Base-by-base conservation (phyloP, 1,140 invertebrate species). In the Globodera rostochiensis region DNA sequence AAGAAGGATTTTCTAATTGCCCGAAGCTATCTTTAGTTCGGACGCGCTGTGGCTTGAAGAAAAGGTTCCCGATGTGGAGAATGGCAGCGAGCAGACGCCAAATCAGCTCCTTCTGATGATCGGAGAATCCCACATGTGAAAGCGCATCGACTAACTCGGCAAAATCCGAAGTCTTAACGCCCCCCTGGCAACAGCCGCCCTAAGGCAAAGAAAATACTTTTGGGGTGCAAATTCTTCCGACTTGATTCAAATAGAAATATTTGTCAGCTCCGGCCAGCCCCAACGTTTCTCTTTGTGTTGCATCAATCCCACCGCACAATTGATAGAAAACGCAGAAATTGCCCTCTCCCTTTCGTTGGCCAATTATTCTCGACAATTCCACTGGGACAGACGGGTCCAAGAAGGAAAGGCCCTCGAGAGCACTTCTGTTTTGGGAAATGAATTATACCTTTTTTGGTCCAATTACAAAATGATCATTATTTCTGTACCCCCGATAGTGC, bases 161-260 rank as follows among this genome's bases (percentile, higher is more conserved):
- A 64, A 81, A 82, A n/a, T 25, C 71, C 13, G 84, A 7, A 13
- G 36, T 21, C 46, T 85, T 70, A 3, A 50, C 47, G 13, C 74
- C 45, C 25, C 6, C 70, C n/a, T 49, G 77, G 19, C 66, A 81
- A 75, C 74, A 81, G 69, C 74, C 74, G 21, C 83, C 83, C 83
- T 84, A 57, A 49, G 82, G 82, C 11, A 79, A 45, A 69, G 21
- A 15, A 75, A 70, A 19, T 15, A 45, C 8, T 21, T 49, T 81
- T 47, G 21, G 19, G 7, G 1, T 67, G 36, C 77, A 19, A 13
- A 15, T 69, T 71, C 36, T 9, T 67, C 60, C 83, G 15, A 84
- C 83, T 64, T 84, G 83, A 66, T 85, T 84, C 47, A 84, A 74
- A 77, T 85, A 84, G 60, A 84, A 84, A 50, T 84, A 84, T 6